phyloP scores from a whole-genome alignment of 1,140 invertebrate genomes.

The Drosophila tani region DNA sequence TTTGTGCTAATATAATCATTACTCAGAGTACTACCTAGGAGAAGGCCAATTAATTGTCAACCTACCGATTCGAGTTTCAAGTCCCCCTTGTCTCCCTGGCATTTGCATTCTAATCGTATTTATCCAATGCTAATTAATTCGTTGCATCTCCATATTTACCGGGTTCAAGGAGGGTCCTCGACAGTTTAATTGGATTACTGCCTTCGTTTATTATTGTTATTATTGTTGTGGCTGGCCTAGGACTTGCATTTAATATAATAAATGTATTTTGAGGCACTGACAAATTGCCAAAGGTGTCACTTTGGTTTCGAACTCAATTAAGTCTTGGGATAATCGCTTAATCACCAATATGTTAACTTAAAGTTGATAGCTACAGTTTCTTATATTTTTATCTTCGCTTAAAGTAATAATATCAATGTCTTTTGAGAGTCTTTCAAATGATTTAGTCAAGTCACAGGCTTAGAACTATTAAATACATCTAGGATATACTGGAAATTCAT shows the following conservation, averaged over 20 bases:
- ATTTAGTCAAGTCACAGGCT: background rate
- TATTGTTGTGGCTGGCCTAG: background rate
- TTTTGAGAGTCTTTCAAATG: background rate
- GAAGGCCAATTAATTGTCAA: background rate
- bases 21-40: background rate
- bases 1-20: background rate
- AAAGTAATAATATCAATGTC: too few relatives aligned
- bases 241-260: background rate
- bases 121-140: conserved; percentile 15
- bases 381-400: too few relatives aligned
- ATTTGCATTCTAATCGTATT: background rate
- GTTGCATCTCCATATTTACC: conserved; percentile 1
- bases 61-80: background rate
- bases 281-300: background rate
- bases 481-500: background rate
- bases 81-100: background rate
- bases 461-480: background rate
- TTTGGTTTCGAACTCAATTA: background rate
- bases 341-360: too few relatives aligned
- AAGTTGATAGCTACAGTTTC: too few relatives aligned
- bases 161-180: conserved; percentile 1
- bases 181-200: background rate
- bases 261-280: background rate
- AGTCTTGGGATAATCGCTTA: background rate
- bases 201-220: background rate